These are phyloP conservation scores for Epizoanthus ramosus DNA, from an alignment of 92 coral and sea anemone genomes.

Conservation along the genomic window DNA sequence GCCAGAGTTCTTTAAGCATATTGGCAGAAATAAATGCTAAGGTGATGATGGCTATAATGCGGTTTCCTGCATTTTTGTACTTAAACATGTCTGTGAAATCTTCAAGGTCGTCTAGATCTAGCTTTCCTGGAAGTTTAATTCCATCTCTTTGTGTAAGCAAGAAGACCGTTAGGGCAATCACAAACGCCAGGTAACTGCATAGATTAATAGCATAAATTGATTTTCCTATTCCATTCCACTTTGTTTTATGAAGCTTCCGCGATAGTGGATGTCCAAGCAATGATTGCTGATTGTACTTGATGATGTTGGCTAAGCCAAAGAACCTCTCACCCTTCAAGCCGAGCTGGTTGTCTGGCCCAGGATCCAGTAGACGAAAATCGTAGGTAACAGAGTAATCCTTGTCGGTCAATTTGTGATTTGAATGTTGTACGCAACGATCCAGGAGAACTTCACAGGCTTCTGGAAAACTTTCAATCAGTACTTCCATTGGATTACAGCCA, in stretches of 20 bases:
- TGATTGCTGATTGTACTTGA: slow-evolving; percentile 61
- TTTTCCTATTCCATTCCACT: slow-evolving; percentile 74
- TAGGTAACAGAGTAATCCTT: slow-evolving; percentile 71
- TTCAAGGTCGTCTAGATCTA: neutral
- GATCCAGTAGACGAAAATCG: slow-evolving; percentile 76
- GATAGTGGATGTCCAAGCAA: slow-evolving; percentile 83
- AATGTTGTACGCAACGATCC: slow-evolving; percentile 67
- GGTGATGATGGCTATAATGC: slow-evolving; percentile 30
- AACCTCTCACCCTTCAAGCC: slow-evolving; percentile 47
- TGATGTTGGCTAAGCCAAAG: slow-evolving; percentile 61
- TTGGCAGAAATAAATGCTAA: slow-evolving; percentile 50
- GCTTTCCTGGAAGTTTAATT: slow-evolving; percentile 33
- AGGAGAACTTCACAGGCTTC: slow-evolving; percentile 76
- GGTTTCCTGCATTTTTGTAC: neutral
- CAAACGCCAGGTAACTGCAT: slow-evolving; percentile 49
- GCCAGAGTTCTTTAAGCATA: slow-evolving; percentile 72
- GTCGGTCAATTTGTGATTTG: slow-evolving; percentile 57
- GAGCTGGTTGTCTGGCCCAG: slow-evolving; percentile 71
- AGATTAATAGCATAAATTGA: slow-evolving; percentile 53
- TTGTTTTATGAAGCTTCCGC: slow-evolving; percentile 52
- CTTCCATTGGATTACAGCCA: slow-evolving; percentile 57
- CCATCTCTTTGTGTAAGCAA: slow-evolving; percentile 49
- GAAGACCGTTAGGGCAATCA: slow-evolving; percentile 51
- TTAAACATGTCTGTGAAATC: slow-evolving; percentile 15
- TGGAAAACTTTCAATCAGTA: slow-evolving; percentile 67